A percentile compares a stretch with the other conserved stretches of the same genome.
Conservation (phyloP, 2,113 vertebrate species). For the Deroptyus accipitrinus region DNA sequence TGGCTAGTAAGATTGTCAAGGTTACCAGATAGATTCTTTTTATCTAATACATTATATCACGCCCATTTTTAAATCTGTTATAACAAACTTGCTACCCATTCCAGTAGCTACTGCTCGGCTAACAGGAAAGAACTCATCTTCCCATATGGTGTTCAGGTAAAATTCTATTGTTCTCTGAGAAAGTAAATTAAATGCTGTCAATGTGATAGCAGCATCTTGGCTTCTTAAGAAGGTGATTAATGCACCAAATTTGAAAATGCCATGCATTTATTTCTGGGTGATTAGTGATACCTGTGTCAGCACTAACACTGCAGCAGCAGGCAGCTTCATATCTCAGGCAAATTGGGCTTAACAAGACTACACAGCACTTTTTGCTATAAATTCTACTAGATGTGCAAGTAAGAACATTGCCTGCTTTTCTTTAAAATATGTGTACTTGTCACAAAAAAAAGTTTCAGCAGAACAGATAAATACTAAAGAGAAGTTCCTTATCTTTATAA, state of each 20-base stretch:
- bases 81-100: not conserved
- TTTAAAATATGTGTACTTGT: not conserved
- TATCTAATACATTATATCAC: not conserved
- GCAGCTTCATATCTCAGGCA: not conserved
- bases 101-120: not conserved
- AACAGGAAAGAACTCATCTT: not conserved
- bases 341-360: not conserved
- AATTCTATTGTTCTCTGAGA: not conserved
- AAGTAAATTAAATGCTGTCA: not conserved
- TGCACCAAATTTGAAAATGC: not conserved
- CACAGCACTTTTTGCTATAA: not conserved
- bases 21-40: not conserved
- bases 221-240: not conserved
- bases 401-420: not conserved
- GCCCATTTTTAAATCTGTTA: not conserved
- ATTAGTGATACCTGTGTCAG: conserved; percentile 42
- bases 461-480: not conserved
- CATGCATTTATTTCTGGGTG: not conserved
- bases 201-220: not conserved
- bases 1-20: not conserved
- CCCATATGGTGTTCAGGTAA: not conserved
- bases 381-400: not conserved
- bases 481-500: not conserved
- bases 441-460: not conserved
- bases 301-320: not conserved